A percentile compares a stretch with the other conserved stretches of the same genome.
These are phyloP conservation scores for Pipistrellus pipistrellus DNA, from an alignment of 2,797 vertebrate species.

Conservation along the genomic window DNA sequence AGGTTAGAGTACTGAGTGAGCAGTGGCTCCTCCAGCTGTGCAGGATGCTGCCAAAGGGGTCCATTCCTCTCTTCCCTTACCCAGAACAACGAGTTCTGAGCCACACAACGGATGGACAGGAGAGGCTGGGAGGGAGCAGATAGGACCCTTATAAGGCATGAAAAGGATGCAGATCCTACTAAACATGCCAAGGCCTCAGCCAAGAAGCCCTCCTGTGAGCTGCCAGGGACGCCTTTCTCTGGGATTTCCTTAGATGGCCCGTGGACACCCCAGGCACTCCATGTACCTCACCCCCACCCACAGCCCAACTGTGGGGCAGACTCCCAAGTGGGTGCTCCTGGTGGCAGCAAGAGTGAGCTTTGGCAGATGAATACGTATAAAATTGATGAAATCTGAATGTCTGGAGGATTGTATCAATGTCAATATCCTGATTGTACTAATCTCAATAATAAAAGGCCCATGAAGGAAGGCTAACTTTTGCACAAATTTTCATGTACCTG, in stretches of 20 bases:
- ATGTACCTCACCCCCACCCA: background rate
- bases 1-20: background rate
- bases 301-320: background rate
- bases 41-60: background rate
- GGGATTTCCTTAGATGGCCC: background rate
- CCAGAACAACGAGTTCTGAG: background rate
- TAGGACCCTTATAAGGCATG: background rate
- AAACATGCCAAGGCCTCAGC: background rate
- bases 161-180: background rate
- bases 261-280: background rate
- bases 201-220: background rate
- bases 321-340: background rate
- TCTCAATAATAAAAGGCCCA: background rate
- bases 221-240: background rate
- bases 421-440: background rate
- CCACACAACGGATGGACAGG: background rate
- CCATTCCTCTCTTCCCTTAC: background rate
- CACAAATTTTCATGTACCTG: no score
- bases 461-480: no score
- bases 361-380: background rate
- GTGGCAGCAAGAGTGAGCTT: background rate
- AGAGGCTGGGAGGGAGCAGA: background rate
- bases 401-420: background rate
- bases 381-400: background rate
- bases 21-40: background rate